phyloP scores from a whole-genome alignment of 2,797 vertebrate genomes.

The Gymnothorax javanicus region DNA sequence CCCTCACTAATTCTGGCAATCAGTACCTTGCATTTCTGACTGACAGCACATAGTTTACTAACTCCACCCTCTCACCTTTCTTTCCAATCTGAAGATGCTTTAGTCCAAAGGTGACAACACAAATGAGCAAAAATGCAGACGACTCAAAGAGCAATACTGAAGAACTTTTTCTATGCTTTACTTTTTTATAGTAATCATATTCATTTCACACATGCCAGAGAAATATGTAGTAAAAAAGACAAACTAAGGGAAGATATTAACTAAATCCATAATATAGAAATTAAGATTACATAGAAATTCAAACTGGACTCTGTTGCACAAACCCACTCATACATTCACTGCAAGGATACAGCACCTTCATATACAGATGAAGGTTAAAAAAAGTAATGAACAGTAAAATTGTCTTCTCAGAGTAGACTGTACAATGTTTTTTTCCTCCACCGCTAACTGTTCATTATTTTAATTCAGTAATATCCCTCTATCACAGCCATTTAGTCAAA shows the following conservation, averaged over 20 bases:
- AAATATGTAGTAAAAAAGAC: not conserved
- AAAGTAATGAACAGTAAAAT: not conserved
- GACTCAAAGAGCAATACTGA: not conserved
- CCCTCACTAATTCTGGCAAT: not conserved
- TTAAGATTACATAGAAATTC: not conserved
- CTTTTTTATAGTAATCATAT: not conserved
- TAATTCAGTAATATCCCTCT: constrained; percentile 12
- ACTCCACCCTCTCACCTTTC: not conserved
- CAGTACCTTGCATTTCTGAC: not conserved
- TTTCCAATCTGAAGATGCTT: not conserved
- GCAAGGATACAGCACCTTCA: not conserved
- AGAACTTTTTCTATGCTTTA: not conserved
- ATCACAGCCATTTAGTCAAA: constrained; percentile 1
- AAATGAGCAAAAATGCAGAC: not conserved
- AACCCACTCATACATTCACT: not conserved
- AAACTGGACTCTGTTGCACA: not conserved
- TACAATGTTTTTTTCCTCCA: not conserved
- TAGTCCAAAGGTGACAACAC: not conserved
- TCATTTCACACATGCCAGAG: not conserved
- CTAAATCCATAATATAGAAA: not conserved
- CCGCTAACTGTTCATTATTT: not conserved
- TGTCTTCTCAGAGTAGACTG: constrained; percentile 1
- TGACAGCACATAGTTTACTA: not conserved
- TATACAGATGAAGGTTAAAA: not conserved
- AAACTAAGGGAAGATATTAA: not conserved